phyloP scores from a whole-genome alignment of 2,888 invertebrate species.

The Callyntrura guangdongensis region DNA sequence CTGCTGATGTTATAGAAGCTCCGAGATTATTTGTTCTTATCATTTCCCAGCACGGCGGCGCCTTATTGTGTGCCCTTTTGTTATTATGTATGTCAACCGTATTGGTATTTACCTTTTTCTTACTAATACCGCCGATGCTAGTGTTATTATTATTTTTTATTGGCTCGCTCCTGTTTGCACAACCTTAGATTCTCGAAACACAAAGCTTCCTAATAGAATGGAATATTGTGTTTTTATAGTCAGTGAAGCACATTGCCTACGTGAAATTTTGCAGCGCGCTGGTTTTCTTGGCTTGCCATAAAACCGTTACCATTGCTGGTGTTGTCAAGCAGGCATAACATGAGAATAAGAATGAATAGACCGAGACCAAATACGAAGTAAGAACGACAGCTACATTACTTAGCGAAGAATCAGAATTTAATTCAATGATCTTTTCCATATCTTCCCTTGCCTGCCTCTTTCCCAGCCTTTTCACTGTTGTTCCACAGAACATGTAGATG shows the following conservation, averaged over 20 bases:
- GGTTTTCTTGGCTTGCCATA: too few relatives aligned
- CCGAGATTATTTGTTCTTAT: not conserved
- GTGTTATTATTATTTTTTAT: slow-evolving; percentile 1
- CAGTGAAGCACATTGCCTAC: too few relatives aligned
- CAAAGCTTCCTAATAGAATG: too few relatives aligned
- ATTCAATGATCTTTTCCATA: slow-evolving; percentile 25
- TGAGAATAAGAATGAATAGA: not conserved
- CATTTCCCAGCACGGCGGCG: not conserved
- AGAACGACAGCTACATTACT: not conserved
- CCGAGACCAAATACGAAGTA: not conserved
- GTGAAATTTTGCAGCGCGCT: not conserved
- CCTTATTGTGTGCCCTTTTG: not conserved
- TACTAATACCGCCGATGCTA: not conserved
- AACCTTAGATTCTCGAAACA: too few relatives aligned
- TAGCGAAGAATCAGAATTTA: slow-evolving; percentile 38
- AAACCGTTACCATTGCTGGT: too few relatives aligned
- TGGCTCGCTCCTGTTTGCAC: too few relatives aligned
- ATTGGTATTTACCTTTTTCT: slow-evolving; percentile 23
- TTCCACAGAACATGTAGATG: slow-evolving; percentile 3
- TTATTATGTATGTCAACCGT: too few relatives aligned
- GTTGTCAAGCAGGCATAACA: too few relatives aligned
- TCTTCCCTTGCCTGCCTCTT: not conserved
- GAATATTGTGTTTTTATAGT: too few relatives aligned
- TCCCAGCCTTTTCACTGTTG: slow-evolving; percentile 7
- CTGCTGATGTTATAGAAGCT: too few relatives aligned